Base-by-base conservation (phyloP, 1,140 invertebrate genomes). In the Neodiprion pinetum region DNA sequence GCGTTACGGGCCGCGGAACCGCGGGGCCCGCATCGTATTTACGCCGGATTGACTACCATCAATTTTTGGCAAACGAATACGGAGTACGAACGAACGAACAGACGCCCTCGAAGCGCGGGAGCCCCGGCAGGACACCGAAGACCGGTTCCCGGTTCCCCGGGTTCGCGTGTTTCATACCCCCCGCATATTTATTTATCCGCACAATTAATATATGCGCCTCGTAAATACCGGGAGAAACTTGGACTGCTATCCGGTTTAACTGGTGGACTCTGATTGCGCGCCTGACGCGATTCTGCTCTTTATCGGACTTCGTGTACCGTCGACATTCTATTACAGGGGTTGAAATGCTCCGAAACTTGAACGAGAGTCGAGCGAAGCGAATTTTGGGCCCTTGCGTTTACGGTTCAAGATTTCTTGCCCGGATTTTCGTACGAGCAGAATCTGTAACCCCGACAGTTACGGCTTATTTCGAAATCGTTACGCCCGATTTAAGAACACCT, bases 141-240 rank as follows among this genome's bases (percentile, higher is more conserved):
- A 86, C 84, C 83, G 85, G 84, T 86, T 83, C 28, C 28, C 79
- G 74, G 53, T 76, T 77, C 71, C 75, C 77, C 76, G 21, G 28
- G 17, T 17, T 61, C 53, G 53, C 53, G 53, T 61, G 28, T 40
- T 40, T 40, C 5, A 40, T 72, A 68, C 75, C 81, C 50, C 72
- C 79, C 67, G 79, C 80, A 83, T 86, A 87, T 88, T 88, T 88
- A 88, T 88, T 87, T 80, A 61, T 61, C n/a, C 53, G 80, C 78
- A 78, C 86, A 88, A 88, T 88, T 88, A 88, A 88, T 88, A 85
- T 84, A 88, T 88, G 87, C 87, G 79, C 80, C 83, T 88, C 86
- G 83, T 88, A 88, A 88, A 88, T 87, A 87, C 78, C 76, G 70
- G 70, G 70, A 72, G n/a, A 73, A 73, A 80, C 81, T 79, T 74